Evolutionary conservation across 2,888 invertebrate species (phyloP), one percentile per base, ranked within the genome.

Genomic region (Pseudococcus longispinus): DNA sequence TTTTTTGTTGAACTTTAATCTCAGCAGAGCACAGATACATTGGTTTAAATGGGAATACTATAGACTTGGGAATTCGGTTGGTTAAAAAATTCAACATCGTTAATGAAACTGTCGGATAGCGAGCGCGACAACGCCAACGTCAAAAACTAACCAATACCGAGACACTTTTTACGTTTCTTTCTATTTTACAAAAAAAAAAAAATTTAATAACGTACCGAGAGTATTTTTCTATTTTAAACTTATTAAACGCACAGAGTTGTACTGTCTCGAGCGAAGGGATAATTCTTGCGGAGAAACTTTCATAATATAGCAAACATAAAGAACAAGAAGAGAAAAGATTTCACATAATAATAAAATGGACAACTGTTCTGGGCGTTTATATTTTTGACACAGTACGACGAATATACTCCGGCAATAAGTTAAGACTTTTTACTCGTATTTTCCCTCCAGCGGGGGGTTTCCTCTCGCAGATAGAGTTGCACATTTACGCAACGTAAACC

Each of bases 141-240:
- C 77, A 80, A 80, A 80, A 70, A 29, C 29, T 15, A 32, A 4
- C 32, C 29, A 70, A 23, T 9, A 42, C 77, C 20, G 26, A 20
- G 42, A 23, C 42, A 42, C 37, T 15, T 11, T 20, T 60, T 1
- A 26, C 70, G 20, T 80, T 42, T 20, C 23, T 37, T 80, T 80
- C n/a, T n/a, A n/a, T n/a, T n/a, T n/a, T n/a, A n/a, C n/a, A n/a
- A n/a, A n/a, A n/a, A 1, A 11, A 20, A 42, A 80, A 80, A 80
- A 80, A 80, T 42, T 80, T 80, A 80, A 80, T 80, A 80, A 80
- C 18, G 77, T 20, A 80, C 42, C 37, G 42, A 80, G 42, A 80
- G 77, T 18, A 42, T 37, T 77, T 37, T 80, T 42, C 37, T 80
- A 80, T 23, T 80, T 80, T 80, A 20, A 42, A 80, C 77, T 80